A percentile compares a stretch with the other conserved stretches of the same genome.
Evolutionary conservation across 2,797 vertebrate genomes (phyloP).

Genomic region (Phrynocephalus forsythii): DNA sequence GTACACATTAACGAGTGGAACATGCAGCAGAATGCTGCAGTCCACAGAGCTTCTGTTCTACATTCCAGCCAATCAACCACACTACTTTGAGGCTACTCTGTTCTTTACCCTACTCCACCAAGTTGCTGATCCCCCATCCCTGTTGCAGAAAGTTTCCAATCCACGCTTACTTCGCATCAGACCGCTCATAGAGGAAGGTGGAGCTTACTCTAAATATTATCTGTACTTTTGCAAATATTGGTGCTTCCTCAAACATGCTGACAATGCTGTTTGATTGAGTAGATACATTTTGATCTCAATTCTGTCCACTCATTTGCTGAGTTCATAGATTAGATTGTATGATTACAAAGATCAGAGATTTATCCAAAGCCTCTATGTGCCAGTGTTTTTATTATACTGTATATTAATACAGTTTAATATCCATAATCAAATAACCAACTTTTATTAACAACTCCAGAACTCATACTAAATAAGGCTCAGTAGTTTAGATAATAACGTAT

Average conservation of each 20-base stretch:
- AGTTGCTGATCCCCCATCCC: not conserved
- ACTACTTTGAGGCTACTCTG: not conserved
- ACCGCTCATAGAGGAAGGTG: not conserved
- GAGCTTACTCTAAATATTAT: not conserved
- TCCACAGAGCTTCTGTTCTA: not conserved
- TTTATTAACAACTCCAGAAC: not conserved
- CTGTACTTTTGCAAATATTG: not conserved
- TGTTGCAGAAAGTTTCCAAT: too few species aligned
- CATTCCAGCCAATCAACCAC: not conserved
- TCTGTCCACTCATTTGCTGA: not conserved
- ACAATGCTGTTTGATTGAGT: not conserved
- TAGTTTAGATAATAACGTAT: slow-evolving; percentile 19
- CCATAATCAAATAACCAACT: not conserved
- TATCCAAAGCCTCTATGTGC: not conserved
- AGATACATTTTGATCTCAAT: not conserved
- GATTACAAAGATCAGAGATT: not conserved
- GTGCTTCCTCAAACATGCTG: not conserved
- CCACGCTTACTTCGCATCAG: too few species aligned
- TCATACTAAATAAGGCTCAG: not conserved
- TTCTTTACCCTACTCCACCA: not conserved
- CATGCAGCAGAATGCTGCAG: not conserved
- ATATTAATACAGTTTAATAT: not conserved
- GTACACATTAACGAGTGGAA: not conserved
- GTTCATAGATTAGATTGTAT: not conserved
- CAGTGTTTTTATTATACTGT: not conserved